phyloP scores from a whole-genome alignment of 2,888 invertebrate species.

The Petrophora chlorosata region DNA sequence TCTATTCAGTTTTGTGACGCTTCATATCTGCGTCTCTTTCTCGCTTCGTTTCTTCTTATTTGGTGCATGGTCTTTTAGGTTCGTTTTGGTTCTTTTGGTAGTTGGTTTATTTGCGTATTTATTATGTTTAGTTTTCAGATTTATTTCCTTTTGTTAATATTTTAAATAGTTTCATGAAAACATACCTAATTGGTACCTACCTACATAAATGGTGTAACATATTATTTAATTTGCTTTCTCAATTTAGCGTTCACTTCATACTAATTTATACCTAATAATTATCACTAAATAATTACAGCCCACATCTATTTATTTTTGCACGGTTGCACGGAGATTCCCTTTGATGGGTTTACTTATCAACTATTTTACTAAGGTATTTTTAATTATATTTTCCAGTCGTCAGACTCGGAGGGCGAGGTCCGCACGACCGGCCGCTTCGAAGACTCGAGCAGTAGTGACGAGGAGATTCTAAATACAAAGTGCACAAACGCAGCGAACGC shows the following conservation, averaged over 20 bases:
- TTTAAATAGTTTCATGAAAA: too few relatives aligned
- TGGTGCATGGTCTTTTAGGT: conserved; percentile 27
- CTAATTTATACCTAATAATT: too few relatives aligned
- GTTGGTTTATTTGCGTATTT: conserved; percentile 12
- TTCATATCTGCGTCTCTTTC: conserved; percentile 27
- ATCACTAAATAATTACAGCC: too few relatives aligned
- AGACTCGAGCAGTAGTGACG: conserved; percentile 74
- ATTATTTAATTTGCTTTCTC: too few relatives aligned
- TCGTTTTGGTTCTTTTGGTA: conserved; percentile 8
- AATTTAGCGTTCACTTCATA: too few relatives aligned
- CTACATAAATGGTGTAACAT: too few relatives aligned
- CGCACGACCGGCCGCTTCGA: conserved; percentile 63
- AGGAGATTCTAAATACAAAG: conserved; percentile 68
- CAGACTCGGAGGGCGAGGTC: conserved; percentile 69
- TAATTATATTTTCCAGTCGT: conserved; percentile 53
- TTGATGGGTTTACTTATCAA: too few relatives aligned
- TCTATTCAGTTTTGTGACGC: conserved; percentile 18
- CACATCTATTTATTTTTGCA: too few relatives aligned
- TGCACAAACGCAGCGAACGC: conserved; percentile 44
- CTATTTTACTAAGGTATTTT: too few relatives aligned
- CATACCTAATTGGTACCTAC: too few relatives aligned
- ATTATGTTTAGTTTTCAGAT: neutral
- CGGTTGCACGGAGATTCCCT: too few relatives aligned
- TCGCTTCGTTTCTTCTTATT: conserved; percentile 22
- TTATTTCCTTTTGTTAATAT: too few relatives aligned